Percentiles rank a stretch among this genome's conserved stretches.
Evolutionary conservation across 2,888 invertebrate species (phyloP).

Genomic region (Pinctada fucata): DNA sequence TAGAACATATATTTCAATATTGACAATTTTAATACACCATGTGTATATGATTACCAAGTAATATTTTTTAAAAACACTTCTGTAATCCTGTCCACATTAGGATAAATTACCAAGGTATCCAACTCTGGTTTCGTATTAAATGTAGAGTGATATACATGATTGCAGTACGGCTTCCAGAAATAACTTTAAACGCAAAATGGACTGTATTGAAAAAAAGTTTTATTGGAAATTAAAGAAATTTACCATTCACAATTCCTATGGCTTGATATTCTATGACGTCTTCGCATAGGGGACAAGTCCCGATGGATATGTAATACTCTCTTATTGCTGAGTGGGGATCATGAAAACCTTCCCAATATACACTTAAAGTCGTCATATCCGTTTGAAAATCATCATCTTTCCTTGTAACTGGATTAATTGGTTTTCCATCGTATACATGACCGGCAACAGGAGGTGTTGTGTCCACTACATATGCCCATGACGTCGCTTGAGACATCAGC

Average conservation of each 20-base stretch:
- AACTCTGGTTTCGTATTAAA: no score
- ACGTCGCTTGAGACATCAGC: conserved; percentile 31
- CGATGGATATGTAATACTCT: conserved; percentile 48
- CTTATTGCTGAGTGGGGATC: conserved; percentile 47
- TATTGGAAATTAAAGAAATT: no score
- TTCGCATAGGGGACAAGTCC: conserved; percentile 45
- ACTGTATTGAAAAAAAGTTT: no score
- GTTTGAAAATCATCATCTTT: conserved; percentile 47
- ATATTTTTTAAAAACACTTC: no score
- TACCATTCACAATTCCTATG: conserved; percentile 38
- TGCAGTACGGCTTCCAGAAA: no score
- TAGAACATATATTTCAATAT: no score
- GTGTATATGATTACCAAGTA: no score
- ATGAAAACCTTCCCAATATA: conserved; percentile 50
- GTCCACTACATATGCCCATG: conserved; percentile 37
- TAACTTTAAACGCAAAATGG: no score
- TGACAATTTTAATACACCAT: no score
- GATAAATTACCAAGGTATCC: no score
- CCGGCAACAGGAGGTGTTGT: conserved; percentile 32
- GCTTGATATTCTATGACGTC: conserved; percentile 37
- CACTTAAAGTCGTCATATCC: conserved; percentile 31
- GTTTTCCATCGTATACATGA: conserved; percentile 34
- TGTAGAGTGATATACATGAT: no score
- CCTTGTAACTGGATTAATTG: background rate
- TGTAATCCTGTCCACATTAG: no score